Conservation (phyloP, 1,140 invertebrate species). For the Galleria mellonella region DNA sequence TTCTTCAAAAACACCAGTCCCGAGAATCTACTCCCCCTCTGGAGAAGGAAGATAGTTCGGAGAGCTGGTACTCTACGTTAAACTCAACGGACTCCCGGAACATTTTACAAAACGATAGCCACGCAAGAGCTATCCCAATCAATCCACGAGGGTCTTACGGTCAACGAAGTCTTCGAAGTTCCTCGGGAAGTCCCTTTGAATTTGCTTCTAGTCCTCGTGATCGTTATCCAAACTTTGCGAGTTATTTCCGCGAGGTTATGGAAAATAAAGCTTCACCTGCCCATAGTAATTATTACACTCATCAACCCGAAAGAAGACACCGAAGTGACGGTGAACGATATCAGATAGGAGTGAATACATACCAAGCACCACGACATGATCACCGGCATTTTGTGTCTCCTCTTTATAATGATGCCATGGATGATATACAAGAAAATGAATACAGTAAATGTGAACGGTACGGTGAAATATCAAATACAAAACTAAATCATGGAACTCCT, state of each 20-base stretch:
- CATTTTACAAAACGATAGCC: constrained; percentile 18
- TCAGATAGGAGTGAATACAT: constrained; percentile 37
- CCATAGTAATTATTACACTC: constrained; percentile 25
- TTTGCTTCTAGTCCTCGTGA: constrained; percentile 53
- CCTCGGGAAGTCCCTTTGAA: constrained; percentile 40
- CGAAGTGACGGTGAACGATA: constrained; percentile 40
- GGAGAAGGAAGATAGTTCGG: constrained; percentile 38
- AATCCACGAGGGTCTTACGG: constrained; percentile 32
- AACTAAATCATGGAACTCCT: constrained; percentile 38
- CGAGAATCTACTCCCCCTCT: constrained; percentile 41
- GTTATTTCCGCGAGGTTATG: constrained; percentile 51
- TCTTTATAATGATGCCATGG: constrained; percentile 61
- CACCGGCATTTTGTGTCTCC: constrained; percentile 54
- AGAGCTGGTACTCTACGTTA: constrained; percentile 44
- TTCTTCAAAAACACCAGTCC: constrained; percentile 49
- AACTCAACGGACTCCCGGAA: constrained; percentile 34
- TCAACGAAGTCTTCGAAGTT: constrained; percentile 33
- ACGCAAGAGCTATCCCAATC: constrained; percentile 39
- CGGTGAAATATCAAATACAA: constrained; percentile 65
- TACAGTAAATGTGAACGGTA: constrained; percentile 68
- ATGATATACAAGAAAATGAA: constrained; percentile 68
- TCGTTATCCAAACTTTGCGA: constrained; percentile 50
- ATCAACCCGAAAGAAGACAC: constrained; percentile 29
- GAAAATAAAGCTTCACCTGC: constrained; percentile 24
- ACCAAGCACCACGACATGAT: constrained; percentile 39